Conservation (phyloP, 2,113 vertebrate genomes). For the Bettongia penicillata region DNA sequence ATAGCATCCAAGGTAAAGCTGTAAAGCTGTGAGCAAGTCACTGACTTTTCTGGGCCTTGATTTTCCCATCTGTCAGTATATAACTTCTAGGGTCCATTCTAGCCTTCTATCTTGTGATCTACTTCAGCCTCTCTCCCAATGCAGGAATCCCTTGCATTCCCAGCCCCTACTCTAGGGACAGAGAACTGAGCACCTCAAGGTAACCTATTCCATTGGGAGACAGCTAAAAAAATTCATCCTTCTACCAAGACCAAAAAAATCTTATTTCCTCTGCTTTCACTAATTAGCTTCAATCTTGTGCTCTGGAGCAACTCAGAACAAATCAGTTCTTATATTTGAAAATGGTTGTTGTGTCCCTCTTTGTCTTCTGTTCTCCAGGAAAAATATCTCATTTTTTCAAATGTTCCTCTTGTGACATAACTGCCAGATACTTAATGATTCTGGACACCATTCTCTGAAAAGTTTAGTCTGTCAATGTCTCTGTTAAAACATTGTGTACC, state of each 20-base stretch:
- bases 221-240: neutral
- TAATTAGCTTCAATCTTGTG: neutral
- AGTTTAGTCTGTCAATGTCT: neutral
- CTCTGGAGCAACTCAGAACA: neutral
- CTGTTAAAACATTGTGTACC: neutral
- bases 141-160: neutral
- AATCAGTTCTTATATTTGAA: neutral
- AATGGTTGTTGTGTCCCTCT: neutral
- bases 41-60: neutral
- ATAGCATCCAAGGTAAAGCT: too few relatives aligned
- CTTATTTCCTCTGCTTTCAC: neutral
- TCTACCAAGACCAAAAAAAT: neutral
- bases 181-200: neutral
- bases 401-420: neutral
- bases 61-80: neutral
- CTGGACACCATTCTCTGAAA: neutral
- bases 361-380: neutral
- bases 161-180: neutral
- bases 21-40: too few relatives aligned
- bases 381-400: neutral
- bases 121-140: neutral
- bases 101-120: neutral
- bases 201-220: neutral
- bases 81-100: neutral
- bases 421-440: neutral